Evolutionary conservation across 2,888 invertebrate species (phyloP).

Genomic region (Bellardia bayeri): DNA sequence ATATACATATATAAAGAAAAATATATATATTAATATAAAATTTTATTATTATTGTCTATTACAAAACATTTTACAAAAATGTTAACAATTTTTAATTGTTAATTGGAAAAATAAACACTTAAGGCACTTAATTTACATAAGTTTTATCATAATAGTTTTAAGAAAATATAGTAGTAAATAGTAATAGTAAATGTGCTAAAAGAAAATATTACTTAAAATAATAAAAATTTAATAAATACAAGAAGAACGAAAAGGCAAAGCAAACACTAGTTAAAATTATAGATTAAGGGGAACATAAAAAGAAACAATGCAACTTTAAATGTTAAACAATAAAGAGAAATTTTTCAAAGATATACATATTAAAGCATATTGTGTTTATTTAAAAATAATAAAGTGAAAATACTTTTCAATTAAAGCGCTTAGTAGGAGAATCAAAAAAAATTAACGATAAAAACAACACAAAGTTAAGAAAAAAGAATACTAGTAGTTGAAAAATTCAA

Average conservation of each 20-base stretch:
- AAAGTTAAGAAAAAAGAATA: constrained; percentile 37
- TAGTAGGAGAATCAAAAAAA: constrained; percentile 29
- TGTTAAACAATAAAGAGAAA: constrained; percentile 41
- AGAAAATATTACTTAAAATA: constrained; percentile 29
- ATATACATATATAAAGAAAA: constrained; percentile 38
- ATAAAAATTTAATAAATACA: constrained; percentile 66
- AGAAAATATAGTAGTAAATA: constrained; percentile 19
- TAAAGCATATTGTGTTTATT: constrained; percentile 48
- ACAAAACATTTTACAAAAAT: constrained; percentile 67
- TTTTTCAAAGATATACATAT: constrained; percentile 50
- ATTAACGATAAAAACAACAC: constrained; percentile 27
- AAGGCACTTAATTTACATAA: constrained; percentile 72
- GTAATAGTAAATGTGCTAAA: constrained; percentile 34
- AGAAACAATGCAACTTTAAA: constrained; percentile 33
- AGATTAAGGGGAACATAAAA: neutral
- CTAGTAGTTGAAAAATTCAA: constrained; percentile 33
- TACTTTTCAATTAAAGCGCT: constrained; percentile 66
- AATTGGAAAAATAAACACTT: constrained; percentile 54
- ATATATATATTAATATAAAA: constrained; percentile 49
- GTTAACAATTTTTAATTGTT: constrained; percentile 69
- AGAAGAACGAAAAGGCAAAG: constrained; percentile 36
- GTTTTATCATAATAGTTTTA: constrained; percentile 38
- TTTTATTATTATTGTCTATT: constrained; percentile 67
- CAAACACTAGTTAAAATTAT: constrained; percentile 10
- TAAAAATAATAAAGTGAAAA: constrained; percentile 64